Base-by-base conservation (phyloP, 2,888 invertebrate species). In the Aplocera efformata region DNA sequence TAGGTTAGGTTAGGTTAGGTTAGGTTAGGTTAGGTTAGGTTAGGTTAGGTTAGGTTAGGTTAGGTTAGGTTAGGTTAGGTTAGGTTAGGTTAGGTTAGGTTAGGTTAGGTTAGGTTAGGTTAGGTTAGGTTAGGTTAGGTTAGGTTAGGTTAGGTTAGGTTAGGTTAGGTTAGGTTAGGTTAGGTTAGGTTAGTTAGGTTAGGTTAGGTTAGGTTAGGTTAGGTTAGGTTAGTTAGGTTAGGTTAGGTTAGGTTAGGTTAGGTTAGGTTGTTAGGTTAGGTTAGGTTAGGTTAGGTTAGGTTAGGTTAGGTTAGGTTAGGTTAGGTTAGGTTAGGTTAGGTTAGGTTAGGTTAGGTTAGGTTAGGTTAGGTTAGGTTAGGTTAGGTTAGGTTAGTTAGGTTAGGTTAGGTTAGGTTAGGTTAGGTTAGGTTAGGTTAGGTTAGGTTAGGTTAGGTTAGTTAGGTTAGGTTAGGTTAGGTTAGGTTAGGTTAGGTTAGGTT, bases 141-240 rank as follows among this genome's bases (percentile, higher is more conserved):
- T 48, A 45, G 49, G 40, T 31, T 31, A 31, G 31, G 31, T 31
- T 31, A 32, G 39, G 40, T 37, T 41, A 38, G 41, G 43, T 35
- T 42, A 40, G 42, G 40, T 43, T 31, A 31, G 44, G 50, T 50
- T 50, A 44, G 49, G 47, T 48, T 53, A 49, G 52, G 49, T 53
- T 49, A 49, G 52, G 48, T 52, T 52, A 48, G 51, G 51, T 52
- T 52, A 48, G 46, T 48, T 49, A 48, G 48, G 49, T 53, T 53
- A 48, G 47, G 44, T 53, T 53, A 48, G 50, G 50, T 53, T 52
- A 47, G 46, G 44, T 49, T 49, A 48, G 48, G 48, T 49, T 50
- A 22, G 31, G 31, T 39, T 39, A 45, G 49, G 49, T 49, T 48
- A 42, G 42, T 48, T 48, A 48, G 48, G 48, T 43, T 43, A 48